Evolutionary conservation across 2,888 invertebrate genomes (phyloP).

Genomic region (Galerucella nymphaeae): DNA sequence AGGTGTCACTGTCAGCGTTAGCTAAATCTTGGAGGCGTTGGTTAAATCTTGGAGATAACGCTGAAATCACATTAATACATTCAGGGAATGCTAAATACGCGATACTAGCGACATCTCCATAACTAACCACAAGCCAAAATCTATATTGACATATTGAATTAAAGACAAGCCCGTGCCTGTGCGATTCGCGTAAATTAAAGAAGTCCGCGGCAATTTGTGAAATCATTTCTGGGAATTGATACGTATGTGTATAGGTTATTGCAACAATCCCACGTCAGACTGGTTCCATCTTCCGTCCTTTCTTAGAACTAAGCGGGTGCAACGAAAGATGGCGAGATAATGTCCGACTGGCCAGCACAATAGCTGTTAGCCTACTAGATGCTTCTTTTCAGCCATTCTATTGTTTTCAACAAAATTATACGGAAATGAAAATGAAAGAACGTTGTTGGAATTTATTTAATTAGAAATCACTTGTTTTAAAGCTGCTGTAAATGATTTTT

Average conservation of each 20-base stretch:
- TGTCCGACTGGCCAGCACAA: slow-evolving; percentile 13
- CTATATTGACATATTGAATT: background rate
- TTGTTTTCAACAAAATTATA: background rate
- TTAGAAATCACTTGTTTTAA: background rate
- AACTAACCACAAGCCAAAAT: no score
- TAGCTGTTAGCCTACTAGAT: slow-evolving; percentile 20
- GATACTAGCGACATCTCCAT: no score
- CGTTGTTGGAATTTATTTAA: background rate
- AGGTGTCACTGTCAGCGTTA: no score
- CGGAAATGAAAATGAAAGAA: slow-evolving; percentile 16
- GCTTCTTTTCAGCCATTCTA: slow-evolving; percentile 17
- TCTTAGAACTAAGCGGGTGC: slow-evolving; percentile 27
- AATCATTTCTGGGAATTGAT: slow-evolving; percentile 64
- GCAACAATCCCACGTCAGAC: slow-evolving; percentile 36
- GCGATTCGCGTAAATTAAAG: slow-evolving; percentile 57
- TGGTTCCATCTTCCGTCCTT: slow-evolving; percentile 32
- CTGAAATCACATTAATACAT: no score
- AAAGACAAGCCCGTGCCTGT: slow-evolving; percentile 8
- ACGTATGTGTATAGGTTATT: slow-evolving; percentile 23
- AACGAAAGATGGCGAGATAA: slow-evolving; percentile 31
- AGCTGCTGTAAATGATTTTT: background rate
- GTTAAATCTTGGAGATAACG: no score
- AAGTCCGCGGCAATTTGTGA: slow-evolving; percentile 65
- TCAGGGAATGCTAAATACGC: no score
- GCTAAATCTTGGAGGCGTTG: no score